Evolutionary conservation across 1,140 invertebrate genomes (phyloP), one percentile per base, ranked within the genome.

Genomic region (Portunus trituberculatus): DNA sequence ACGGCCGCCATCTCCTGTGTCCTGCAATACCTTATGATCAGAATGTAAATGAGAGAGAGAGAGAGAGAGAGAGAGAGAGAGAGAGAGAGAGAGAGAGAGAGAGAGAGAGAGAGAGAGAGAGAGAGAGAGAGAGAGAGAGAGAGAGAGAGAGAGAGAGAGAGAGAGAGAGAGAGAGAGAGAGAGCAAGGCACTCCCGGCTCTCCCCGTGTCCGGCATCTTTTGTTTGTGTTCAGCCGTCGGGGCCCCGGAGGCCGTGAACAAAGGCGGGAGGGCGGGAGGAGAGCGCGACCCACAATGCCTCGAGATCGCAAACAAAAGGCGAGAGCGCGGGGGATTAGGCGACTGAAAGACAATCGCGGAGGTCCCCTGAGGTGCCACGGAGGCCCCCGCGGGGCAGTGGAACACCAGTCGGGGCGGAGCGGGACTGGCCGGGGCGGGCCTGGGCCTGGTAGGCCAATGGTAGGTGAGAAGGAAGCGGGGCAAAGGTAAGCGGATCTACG

Each of bases 341-440:
- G 29, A 92, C 67, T 92, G 91, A 92, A 92, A 93, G 91, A 93
- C 91, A 93, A 93, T 93, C 91, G 67, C 16, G 86, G 16, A 31
- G 86, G 86, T 88, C 45, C 31, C 86, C 31, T 7, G 86, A 87
- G 84, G 39, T 32, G 86, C 86, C 31, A 46, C 29, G 86, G 86
- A 39, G 86, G 86, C 8, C 39, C 45, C 2, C 31, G 86, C 25
- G 86, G 86, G 84, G 84, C 10, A 39, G 84, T 14, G 39, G 16
- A 3, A 4, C 10, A 39, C 14, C 14, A n/a, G 84, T 10, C 1
- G 12, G 52, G 52, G 20, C 52, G 52, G 52, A 29, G 14, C 14
- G 86, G 20, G 52, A 39, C 14, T 10, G 25, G 84, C 14, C 1
- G 12, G 52, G 52, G 20, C 52, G 52, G 52, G 86, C 0, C 14